These are phyloP conservation scores for Ptilodon capucinus DNA, from an alignment of 2,888 invertebrate species.

Conservation along the genomic window DNA sequence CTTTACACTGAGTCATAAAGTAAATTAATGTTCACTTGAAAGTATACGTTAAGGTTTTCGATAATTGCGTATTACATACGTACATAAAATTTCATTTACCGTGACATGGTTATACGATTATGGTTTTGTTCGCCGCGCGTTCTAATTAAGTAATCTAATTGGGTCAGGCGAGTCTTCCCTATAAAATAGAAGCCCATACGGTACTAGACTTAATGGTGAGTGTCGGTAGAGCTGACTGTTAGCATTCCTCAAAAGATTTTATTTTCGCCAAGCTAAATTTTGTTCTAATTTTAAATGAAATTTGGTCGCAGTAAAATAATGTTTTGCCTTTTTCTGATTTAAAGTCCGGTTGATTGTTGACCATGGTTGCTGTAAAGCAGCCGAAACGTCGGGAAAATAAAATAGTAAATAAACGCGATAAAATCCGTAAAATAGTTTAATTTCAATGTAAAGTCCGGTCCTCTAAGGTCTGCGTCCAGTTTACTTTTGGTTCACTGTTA, in stretches of 20 bases:
- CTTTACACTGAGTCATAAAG: neutral
- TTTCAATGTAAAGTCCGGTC: no score
- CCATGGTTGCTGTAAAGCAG: no score
- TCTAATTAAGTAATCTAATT: conserved; percentile 49
- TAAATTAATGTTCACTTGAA: neutral
- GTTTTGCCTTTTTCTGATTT: neutral
- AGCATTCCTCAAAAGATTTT: conserved; percentile 1
- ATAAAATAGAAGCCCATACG: conserved; percentile 18
- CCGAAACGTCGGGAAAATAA: no score
- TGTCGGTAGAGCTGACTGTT: conserved; percentile 1
- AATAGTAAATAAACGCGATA: no score
- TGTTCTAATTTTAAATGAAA: neutral
- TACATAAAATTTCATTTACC: neutral
- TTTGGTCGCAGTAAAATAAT: neutral
- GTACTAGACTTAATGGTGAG: conserved; percentile 1
- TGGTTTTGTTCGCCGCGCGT: conserved; percentile 24
- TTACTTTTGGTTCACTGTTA: no score
- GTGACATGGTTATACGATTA: conserved; percentile 23
- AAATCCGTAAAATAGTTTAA: no score
- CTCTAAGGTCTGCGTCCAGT: no score
- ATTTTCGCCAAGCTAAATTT: neutral
- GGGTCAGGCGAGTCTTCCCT: conserved; percentile 33
- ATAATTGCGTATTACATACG: neutral
- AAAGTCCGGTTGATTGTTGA: neutral
- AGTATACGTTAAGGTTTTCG: neutral